Evolutionary conservation across 2,888 invertebrate species (phyloP), one percentile per base, ranked within the genome.

Genomic region (Leptinotarsa rubiginosa): DNA sequence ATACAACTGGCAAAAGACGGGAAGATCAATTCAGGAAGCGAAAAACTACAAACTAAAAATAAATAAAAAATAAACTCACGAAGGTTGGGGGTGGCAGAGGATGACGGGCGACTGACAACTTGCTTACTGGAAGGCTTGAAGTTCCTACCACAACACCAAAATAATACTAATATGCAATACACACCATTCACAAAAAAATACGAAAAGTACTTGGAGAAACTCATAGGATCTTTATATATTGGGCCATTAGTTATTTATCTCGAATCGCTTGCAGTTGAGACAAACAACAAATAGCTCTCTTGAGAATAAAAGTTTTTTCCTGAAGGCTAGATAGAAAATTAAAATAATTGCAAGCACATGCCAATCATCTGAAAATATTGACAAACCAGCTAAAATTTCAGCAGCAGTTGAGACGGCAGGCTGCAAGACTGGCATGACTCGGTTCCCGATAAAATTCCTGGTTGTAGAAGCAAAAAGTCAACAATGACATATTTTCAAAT

Each of bases 71-170:
- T 81, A 82, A 87, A 88, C 88, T 88, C 87, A 89, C 88, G 83
- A 83, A 87, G 85, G 85, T 86, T 87, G 80, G 87, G 85, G 81
- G 87, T 87, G 81, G 86, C 87, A 83, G 85, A 84, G 82, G 88
- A 85, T 81, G 90, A 90, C 81, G 88, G 86, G 69, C 88, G 86
- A 83, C 84, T 84, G 84, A 86, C 84, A 83, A 85, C 82, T 76
- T 84, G 85, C 83, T 88, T 89, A 80, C 91, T 89, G 59, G 93
- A 92, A 75, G 90, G 90, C 82, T 92, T 88, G 86, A 90, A 92
- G 87, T 92, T 92, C 86, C 93, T 93, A 89, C 74, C 83, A 85
- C 82, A 86, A 84, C 83, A 86, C 70, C 80, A 80, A 77, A 75
- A 78, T 72, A 52, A 77, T 72, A 77, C 75, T 75, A 68, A 72